Evolutionary conservation across 2,113 vertebrate genomes (phyloP).

Genomic region (Apaloderma vittatum): DNA sequence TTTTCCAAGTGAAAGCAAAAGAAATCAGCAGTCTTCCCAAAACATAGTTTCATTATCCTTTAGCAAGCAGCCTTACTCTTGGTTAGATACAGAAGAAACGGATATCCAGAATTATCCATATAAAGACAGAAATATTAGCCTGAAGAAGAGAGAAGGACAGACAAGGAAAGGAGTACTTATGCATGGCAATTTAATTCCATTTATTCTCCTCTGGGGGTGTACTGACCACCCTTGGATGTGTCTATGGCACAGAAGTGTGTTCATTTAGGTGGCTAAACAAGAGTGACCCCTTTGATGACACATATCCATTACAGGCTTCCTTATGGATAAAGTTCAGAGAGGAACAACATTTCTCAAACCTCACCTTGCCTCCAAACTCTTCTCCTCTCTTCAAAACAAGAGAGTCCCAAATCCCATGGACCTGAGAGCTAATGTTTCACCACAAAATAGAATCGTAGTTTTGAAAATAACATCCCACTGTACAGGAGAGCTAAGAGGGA

Average conservation of each 20-base stretch:
- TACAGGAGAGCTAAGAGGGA: not conserved
- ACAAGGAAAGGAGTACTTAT: not conserved
- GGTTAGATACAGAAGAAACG: not conserved
- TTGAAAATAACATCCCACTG: not conserved
- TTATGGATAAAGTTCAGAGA: not conserved
- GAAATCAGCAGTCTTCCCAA: not conserved
- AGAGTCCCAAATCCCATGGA: not conserved
- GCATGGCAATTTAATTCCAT: not conserved
- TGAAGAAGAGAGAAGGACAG: not conserved
- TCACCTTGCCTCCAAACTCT: not conserved
- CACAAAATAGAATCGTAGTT: not conserved
- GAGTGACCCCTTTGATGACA: accelerated
- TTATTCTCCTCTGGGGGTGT: not conserved
- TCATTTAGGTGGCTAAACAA: not conserved
- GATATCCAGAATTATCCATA: not conserved
- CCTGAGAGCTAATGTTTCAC: not conserved
- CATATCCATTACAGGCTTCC: not conserved
- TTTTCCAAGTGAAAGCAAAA: not conserved
- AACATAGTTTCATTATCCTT: not conserved
- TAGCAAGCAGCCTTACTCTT: not conserved
- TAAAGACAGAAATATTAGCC: not conserved
- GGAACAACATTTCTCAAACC: not conserved
- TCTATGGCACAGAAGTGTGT: not conserved
- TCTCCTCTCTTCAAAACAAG: not conserved
- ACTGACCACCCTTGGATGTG: too few species aligned